phyloP scores from a whole-genome alignment of 2,888 invertebrate species.

The Meloe dianella region DNA sequence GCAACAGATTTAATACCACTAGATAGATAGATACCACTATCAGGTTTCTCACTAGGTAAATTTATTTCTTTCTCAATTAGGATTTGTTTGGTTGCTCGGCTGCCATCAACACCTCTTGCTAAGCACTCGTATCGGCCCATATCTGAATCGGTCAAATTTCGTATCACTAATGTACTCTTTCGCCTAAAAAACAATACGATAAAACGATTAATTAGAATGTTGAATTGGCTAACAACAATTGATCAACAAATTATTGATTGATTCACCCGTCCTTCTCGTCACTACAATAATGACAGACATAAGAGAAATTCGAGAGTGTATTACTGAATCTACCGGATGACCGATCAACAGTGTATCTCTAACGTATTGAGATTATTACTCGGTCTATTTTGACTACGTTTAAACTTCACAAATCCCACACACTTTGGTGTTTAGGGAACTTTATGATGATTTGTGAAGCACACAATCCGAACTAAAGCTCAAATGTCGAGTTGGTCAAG shows the following conservation, averaged over 20 bases:
- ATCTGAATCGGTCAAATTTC: conserved; percentile 75
- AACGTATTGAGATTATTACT: no score
- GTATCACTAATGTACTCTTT: conserved; percentile 83
- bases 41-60: conserved; percentile 62
- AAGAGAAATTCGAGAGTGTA: conserved; percentile 8
- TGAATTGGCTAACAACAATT: no score
- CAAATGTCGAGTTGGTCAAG: no score
- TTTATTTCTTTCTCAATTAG: conserved; percentile 39
- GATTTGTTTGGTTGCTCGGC: conserved; percentile 57
- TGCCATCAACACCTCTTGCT: conserved; percentile 73
- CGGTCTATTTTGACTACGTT: no score
- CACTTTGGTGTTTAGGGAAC: no score
- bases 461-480: no score
- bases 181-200: conserved; percentile 67
- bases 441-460: no score
- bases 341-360: background rate
- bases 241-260: background rate
- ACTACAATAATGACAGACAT: conserved; percentile 25
- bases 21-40: conserved; percentile 40
- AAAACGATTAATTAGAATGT: conserved; percentile 1
- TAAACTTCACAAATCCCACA: no score
- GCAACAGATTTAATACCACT: conserved; percentile 6
- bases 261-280: conserved; percentile 37
- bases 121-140: conserved; percentile 83
- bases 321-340: background rate